A percentile compares a stretch with the other conserved stretches of the same genome.
Evolutionary conservation across 2,888 invertebrate genomes (phyloP).

Genomic region (Eulithis prunata): DNA sequence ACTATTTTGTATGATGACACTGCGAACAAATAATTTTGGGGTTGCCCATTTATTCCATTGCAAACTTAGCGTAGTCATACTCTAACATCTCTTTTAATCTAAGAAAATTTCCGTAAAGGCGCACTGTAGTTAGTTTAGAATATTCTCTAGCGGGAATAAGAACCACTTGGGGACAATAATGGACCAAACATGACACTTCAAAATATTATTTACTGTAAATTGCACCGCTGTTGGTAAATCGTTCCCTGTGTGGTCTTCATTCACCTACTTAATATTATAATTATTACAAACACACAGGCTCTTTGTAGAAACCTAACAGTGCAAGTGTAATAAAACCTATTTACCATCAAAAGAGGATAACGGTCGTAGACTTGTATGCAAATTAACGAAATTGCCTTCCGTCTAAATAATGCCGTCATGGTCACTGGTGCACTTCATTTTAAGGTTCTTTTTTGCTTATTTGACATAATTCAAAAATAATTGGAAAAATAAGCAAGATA

Average conservation of each 20-base stretch:
- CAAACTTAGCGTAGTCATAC: too few relatives aligned
- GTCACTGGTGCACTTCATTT: constrained; percentile 45
- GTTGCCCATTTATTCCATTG: too few relatives aligned
- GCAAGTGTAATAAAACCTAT: constrained; percentile 28
- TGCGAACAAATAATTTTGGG: too few relatives aligned
- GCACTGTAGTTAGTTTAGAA: too few relatives aligned
- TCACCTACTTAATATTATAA: constrained; percentile 19
- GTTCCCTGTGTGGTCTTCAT: constrained; percentile 26
- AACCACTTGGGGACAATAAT: neutral
- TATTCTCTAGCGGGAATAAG: neutral
- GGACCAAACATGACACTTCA: constrained; percentile 12
- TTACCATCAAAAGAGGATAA: constrained; percentile 32
- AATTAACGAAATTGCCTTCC: constrained; percentile 39
- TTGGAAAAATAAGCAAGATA: constrained; percentile 21
- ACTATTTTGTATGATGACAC: too few relatives aligned
- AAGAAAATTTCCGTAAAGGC: too few relatives aligned
- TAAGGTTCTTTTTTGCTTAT: constrained; percentile 19
- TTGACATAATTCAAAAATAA: constrained; percentile 28
- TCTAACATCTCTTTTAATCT: too few relatives aligned
- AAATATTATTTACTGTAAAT: constrained; percentile 29
- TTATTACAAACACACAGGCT: constrained; percentile 7
- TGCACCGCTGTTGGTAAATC: constrained; percentile 16
- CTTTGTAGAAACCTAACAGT: constrained; percentile 25
- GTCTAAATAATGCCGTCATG: constrained; percentile 47
- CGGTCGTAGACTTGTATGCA: constrained; percentile 31